A percentile compares a stretch with the other conserved stretches of the same genome.
These are phyloP conservation scores for Leiothrix lutea DNA, from an alignment of 2,113 vertebrate genomes.

Conservation along the genomic window DNA sequence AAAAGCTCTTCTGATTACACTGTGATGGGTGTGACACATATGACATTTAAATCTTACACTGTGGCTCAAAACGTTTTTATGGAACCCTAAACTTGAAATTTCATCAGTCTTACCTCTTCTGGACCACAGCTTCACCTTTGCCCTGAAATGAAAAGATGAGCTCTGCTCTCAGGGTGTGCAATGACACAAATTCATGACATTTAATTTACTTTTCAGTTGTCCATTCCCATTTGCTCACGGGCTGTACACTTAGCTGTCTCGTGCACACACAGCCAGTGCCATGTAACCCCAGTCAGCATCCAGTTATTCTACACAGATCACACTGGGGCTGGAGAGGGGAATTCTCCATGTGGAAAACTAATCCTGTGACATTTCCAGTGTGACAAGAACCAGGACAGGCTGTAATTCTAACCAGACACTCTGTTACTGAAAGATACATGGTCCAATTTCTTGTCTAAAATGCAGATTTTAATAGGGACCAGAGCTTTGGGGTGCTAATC, in stretches of 20 bases:
- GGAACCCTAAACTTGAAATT: neutral
- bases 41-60: neutral
- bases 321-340: neutral
- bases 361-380: slow-evolving; percentile 35
- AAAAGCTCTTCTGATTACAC: neutral
- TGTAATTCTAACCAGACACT: slow-evolving; percentile 38
- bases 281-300: neutral
- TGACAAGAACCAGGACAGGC: slow-evolving; percentile 44
- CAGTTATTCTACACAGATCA: slow-evolving; percentile 1
- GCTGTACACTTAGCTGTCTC: neutral
- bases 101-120: neutral
- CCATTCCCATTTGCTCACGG: neutral
- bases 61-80: neutral
- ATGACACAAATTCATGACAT: neutral
- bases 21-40: neutral
- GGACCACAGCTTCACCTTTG: neutral
- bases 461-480: slow-evolving; percentile 25
- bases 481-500: slow-evolving; percentile 30
- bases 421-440: neutral
- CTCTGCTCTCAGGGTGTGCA: neutral
- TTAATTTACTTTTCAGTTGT: neutral
- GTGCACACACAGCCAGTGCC: neutral
- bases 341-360: neutral
- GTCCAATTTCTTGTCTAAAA: slow-evolving; percentile 40
- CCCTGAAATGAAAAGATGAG: neutral